Conservation (phyloP, 2,888 invertebrate species). For the Dicranocentrus wangi region DNA sequence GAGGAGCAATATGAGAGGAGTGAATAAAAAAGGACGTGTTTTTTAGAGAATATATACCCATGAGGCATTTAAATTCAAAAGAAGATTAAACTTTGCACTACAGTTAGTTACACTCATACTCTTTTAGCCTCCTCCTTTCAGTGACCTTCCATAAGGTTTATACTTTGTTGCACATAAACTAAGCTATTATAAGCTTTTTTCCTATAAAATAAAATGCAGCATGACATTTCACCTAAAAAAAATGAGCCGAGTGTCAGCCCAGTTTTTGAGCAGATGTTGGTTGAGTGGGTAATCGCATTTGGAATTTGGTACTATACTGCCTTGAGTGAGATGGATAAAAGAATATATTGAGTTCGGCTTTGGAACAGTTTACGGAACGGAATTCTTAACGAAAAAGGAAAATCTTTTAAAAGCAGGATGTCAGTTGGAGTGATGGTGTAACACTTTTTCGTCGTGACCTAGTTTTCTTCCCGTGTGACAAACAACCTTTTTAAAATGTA, state of each 20-base stretch:
- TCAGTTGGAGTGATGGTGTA: too few relatives aligned
- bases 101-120: not conserved
- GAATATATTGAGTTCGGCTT: too few relatives aligned
- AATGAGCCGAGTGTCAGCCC: not conserved
- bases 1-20: not conserved
- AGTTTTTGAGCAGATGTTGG: too few relatives aligned
- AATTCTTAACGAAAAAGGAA: too few relatives aligned
- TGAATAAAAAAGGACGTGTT: not conserved
- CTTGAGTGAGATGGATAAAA: not conserved
- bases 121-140: too few relatives aligned
- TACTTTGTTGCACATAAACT: constrained; percentile 2
- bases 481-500: too few relatives aligned
- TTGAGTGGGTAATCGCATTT: too few relatives aligned
- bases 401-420: too few relatives aligned
- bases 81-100: constrained; percentile 7
- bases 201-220: not conserved
- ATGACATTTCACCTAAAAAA: not conserved
- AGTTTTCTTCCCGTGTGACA: too few relatives aligned
- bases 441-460: too few relatives aligned
- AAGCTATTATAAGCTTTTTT: not conserved
- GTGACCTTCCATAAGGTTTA: constrained; percentile 4
- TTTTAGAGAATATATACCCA: not conserved
- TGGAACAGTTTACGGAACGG: too few relatives aligned
- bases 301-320: not conserved
- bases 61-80: constrained; percentile 9